These are phyloP conservation scores for Gisinianus flammeolus DNA, from an alignment of 2,888 invertebrate genomes.

Conservation along the genomic window DNA sequence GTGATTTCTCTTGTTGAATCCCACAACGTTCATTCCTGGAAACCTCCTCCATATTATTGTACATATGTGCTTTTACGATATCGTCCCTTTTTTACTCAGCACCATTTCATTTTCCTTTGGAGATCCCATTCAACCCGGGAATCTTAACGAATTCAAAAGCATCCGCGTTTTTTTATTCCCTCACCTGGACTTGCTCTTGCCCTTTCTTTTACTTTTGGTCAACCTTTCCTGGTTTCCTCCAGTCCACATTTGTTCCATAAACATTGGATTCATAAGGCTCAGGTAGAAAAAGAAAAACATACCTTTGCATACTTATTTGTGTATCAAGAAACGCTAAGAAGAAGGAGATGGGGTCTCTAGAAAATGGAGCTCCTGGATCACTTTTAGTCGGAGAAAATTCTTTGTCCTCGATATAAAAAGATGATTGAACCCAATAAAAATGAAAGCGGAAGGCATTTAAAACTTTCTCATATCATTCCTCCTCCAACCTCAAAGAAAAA, in stretches of 20 bases:
- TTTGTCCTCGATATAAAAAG: conserved; percentile 21
- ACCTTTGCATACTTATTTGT: not conserved
- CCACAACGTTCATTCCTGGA: not conserved
- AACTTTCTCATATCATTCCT: too few relatives aligned
- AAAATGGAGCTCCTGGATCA: not conserved
- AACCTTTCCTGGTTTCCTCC: too few relatives aligned
- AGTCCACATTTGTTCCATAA: too few relatives aligned
- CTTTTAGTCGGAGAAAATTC: conserved; percentile 1
- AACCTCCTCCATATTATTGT: not conserved
- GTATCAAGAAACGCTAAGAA: not conserved
- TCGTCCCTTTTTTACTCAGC: too few relatives aligned
- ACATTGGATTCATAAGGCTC: not conserved
- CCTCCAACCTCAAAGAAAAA: not conserved
- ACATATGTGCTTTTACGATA: too few relatives aligned
- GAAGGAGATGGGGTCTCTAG: not conserved
- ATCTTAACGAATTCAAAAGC: too few relatives aligned
- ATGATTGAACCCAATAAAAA: conserved; percentile 18
- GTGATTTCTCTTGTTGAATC: not conserved
- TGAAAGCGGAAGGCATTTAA: not conserved
- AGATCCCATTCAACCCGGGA: too few relatives aligned
- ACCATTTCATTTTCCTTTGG: not conserved
- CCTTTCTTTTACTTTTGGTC: too few relatives aligned
- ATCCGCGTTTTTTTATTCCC: too few relatives aligned
- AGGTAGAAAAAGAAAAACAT: not conserved
- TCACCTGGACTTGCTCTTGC: too few relatives aligned